phyloP scores from a whole-genome alignment of 2,888 invertebrate genomes.

The Drosophila barbarae region DNA sequence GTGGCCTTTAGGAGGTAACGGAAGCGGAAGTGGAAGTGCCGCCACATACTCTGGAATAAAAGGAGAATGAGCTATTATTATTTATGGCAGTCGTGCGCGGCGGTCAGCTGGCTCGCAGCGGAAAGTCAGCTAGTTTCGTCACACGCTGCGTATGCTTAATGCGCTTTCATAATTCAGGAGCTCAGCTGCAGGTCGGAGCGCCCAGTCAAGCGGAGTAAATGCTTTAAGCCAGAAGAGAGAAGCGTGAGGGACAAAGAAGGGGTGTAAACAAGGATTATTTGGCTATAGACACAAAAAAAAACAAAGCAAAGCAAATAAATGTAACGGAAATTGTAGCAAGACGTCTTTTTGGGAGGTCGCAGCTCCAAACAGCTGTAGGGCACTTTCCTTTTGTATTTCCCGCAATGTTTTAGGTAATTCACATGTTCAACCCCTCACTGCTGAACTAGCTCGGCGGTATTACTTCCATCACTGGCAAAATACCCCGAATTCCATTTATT shows the following conservation, averaged over 20 bases:
- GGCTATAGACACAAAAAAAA: constrained; percentile 9
- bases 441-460: constrained; percentile 28
- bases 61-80: constrained; percentile 53
- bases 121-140: constrained; percentile 24
- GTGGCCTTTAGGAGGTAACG: constrained; percentile 13
- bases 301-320: constrained; percentile 24
- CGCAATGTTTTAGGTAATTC: neutral
- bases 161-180: constrained; percentile 34
- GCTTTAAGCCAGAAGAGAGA: constrained; percentile 18
- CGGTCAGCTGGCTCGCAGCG: constrained; percentile 16
- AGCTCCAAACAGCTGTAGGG: constrained; percentile 3
- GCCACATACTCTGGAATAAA: constrained; percentile 15
- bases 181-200: constrained; percentile 29
- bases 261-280: constrained; percentile 11
- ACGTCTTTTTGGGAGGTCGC: neutral
- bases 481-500: neutral
- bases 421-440: neutral
- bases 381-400: constrained; percentile 1
- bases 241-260: neutral
- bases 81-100: constrained; percentile 38
- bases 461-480: constrained; percentile 1
- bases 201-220: constrained; percentile 23
- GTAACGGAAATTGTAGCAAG: constrained; percentile 27
- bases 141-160: constrained; percentile 40
- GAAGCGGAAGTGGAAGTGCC: constrained; percentile 21